Evolutionary conservation across 2,888 invertebrate species (phyloP).

Genomic region (Lamproptera curius): DNA sequence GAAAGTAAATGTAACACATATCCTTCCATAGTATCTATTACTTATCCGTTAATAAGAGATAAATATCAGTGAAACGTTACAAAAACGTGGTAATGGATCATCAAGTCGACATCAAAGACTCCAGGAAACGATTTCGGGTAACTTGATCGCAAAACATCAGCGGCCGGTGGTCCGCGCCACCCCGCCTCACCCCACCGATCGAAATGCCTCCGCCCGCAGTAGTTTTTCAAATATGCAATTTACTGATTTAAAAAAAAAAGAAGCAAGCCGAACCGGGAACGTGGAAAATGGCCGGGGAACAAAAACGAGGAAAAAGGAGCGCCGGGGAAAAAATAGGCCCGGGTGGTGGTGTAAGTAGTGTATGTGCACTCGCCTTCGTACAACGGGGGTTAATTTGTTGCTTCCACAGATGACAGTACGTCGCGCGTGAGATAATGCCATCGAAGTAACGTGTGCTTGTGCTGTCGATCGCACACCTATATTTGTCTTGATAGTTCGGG

Average conservation of each 20-base stretch:
- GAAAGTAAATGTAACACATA: no score
- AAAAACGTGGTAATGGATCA: no score
- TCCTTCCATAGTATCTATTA: no score
- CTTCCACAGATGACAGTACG: no score
- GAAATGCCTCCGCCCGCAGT: slow-evolving; percentile 43
- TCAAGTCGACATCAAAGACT: no score
- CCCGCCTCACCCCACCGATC: slow-evolving; percentile 33
- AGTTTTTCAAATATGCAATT: slow-evolving; percentile 78
- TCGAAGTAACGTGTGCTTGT: no score
- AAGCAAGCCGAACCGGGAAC: slow-evolving; percentile 42
- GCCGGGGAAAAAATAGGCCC: slow-evolving; percentile 57
- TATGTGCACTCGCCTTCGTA: slow-evolving; percentile 31
- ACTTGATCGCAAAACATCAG: no score
- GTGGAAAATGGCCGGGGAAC: slow-evolving; percentile 56
- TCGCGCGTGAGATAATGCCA: no score
- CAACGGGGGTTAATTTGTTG: slow-evolving; percentile 47
- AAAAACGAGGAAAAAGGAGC: slow-evolving; percentile 56
- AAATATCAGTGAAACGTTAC: background rate
- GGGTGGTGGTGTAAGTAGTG: slow-evolving; percentile 65
- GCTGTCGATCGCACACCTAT: no score
- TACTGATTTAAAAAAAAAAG: slow-evolving; percentile 70
- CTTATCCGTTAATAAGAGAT: background rate
- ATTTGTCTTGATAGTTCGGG: no score
- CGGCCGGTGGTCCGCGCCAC: background rate
- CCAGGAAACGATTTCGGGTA: no score